These are phyloP conservation scores for Glaucopsyche alexis DNA, from an alignment of 2,888 invertebrate genomes.

Conservation along the genomic window DNA sequence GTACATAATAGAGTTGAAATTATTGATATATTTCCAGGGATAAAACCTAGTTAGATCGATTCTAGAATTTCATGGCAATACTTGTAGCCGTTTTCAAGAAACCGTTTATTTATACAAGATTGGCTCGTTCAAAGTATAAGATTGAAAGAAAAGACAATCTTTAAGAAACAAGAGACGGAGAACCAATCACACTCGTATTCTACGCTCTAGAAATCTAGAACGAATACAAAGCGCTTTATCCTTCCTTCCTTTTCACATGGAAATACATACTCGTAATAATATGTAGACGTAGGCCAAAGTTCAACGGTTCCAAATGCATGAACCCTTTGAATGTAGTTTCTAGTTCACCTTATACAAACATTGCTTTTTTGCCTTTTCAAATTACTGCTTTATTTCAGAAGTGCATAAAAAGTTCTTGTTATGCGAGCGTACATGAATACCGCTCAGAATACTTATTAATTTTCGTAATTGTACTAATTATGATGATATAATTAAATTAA, in stretches of 20 bases:
- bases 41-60: too few species aligned
- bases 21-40: too few species aligned
- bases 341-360: constrained; percentile 24
- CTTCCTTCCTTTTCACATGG: not conserved
- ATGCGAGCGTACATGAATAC: not conserved
- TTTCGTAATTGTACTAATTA: not conserved
- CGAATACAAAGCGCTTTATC: not conserved
- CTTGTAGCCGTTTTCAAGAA: too few species aligned
- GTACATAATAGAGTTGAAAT: too few species aligned
- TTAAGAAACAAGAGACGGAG: too few species aligned
- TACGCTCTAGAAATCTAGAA: too few species aligned
- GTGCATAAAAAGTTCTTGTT: constrained; percentile 7
- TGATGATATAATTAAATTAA: too few species aligned
- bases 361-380: constrained; percentile 25
- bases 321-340: constrained; percentile 29
- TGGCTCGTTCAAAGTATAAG: too few species aligned
- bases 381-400: constrained; percentile 9
- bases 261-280: constrained; percentile 16
- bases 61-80: too few species aligned
- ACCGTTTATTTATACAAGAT: too few species aligned
- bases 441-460: not conserved
- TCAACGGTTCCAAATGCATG: not conserved
- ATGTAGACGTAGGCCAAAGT: constrained; percentile 26
- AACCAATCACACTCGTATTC: too few species aligned
- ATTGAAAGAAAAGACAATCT: too few species aligned